Evolutionary conservation across 1,140 invertebrate species (phyloP), one percentile per base, ranked within the genome.

Genomic region (Eciton burchellii): DNA sequence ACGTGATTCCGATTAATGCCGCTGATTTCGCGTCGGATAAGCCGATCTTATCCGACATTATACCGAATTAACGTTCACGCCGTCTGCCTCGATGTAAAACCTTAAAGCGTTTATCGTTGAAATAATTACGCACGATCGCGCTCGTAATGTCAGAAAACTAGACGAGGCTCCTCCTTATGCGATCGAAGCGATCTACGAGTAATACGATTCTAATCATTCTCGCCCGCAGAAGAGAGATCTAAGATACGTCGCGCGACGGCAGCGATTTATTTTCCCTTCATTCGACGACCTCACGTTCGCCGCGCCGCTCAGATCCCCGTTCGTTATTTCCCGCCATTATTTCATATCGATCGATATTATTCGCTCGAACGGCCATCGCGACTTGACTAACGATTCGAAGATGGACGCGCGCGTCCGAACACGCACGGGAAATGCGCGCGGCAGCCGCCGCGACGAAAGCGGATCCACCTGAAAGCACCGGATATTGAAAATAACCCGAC

Each of bases 401-500:
- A 11, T 66, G 35, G 21, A 79, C 26, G 49, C 63, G 8, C 35
- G 6, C 35, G 35, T 35, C 6, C 2, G 6, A 35, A 35, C 35
- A 79, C n/a, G 49, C 16, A 47, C 29, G 74, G 21, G n/a, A 70
- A 56, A 79, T 68, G 68, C 65, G n/a, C 74, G 43, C 35, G 12
- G n/a, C n/a, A n/a, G n/a, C 43, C 19, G 49, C 4, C 68, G 12
- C 21, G 49, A 77, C 49, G 56, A 70, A 68, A 68, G 24, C 8
- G 63, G 35, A 43, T 70, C 26, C 21, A 43, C 47, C 63, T 79
- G 41, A 79, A 79, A 79, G 63, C 41, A 35, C 26, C 63, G 74
- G 49, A 79, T 70, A 79, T 68, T 79, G 63, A 79, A 47, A 70
- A 79, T 79, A 57, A 79, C 12, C 41, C 21, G n/a, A 68, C 6